Percentiles rank a stretch among this genome's conserved stretches.
Conservation (phyloP, 2,797 vertebrate genomes). For the Parauchenoglanis ngamensis region DNA sequence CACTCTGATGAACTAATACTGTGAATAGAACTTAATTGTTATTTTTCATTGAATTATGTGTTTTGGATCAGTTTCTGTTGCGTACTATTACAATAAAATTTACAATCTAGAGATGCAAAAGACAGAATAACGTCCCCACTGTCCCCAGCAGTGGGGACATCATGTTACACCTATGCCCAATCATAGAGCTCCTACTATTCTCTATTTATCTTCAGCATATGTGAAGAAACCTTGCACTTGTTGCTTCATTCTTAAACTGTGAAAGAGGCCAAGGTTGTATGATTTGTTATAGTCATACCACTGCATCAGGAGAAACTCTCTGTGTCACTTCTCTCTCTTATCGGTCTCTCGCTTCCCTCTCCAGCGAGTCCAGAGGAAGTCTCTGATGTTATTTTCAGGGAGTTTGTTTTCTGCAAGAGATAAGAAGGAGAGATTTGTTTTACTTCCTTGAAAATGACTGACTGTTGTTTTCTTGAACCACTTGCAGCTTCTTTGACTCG, state of each 20-base stretch:
- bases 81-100: background rate
- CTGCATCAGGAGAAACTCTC: background rate
- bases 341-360: conserved; percentile 64
- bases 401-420: conserved; percentile 69
- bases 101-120: background rate
- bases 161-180: background rate
- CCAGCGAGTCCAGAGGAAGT: conserved; percentile 68
- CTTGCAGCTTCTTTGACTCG: background rate
- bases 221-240: background rate
- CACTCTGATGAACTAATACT: background rate
- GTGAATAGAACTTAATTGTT: background rate
- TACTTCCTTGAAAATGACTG: conserved; percentile 40
- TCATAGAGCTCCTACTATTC: background rate
- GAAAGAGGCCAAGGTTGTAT: conserved; percentile 18
- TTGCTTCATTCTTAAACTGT: conserved; percentile 8
- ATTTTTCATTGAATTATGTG: background rate
- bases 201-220: background rate
- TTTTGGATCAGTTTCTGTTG: background rate
- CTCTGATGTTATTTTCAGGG: conserved; percentile 73
- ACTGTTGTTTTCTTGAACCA: conserved; percentile 3
- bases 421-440: conserved; percentile 67
- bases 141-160: background rate
- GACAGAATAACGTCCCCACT: background rate
- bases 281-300: conserved; percentile 12
- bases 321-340: conserved; percentile 63